Conservation (phyloP, 2,888 invertebrate species). For the Apodemia zela region DNA sequence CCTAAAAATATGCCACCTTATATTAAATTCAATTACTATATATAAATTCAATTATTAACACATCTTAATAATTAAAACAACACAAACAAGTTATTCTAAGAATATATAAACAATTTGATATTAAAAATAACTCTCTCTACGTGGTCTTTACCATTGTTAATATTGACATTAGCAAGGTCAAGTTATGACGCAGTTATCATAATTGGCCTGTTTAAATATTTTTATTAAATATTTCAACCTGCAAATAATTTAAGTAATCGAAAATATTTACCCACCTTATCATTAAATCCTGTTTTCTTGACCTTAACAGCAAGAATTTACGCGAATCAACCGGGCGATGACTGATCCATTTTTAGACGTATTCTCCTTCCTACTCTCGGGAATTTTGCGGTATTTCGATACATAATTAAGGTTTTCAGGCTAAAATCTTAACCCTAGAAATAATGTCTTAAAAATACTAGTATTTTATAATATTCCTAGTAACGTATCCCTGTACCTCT, state of each 20-base stretch:
- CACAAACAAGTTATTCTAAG: no score
- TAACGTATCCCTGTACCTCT: constrained; percentile 10
- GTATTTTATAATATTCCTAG: not conserved
- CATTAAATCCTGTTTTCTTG: constrained; percentile 14
- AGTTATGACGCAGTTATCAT: constrained; percentile 10
- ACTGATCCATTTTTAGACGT: constrained; percentile 33
- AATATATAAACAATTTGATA: not conserved
- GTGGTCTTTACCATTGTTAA: constrained; percentile 3
- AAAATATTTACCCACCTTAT: constrained; percentile 14
- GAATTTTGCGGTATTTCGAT: not conserved
- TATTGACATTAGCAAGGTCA: constrained; percentile 14
- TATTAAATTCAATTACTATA: no score
- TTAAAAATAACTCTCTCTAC: not conserved
- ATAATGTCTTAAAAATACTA: not conserved
- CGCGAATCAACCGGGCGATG: constrained; percentile 53
- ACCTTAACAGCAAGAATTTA: constrained; percentile 11
- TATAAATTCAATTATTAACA: not conserved
- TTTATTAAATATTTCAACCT: not conserved
- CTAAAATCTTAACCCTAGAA: constrained; percentile 4
- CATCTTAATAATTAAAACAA: not conserved
- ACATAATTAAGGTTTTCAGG: not conserved
- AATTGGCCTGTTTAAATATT: not conserved
- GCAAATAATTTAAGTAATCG: not conserved
- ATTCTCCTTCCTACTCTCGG: not conserved
- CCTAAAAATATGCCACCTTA: not conserved